phyloP scores from a whole-genome alignment of 2,113 vertebrate species.

The Halichoerus grypus region DNA sequence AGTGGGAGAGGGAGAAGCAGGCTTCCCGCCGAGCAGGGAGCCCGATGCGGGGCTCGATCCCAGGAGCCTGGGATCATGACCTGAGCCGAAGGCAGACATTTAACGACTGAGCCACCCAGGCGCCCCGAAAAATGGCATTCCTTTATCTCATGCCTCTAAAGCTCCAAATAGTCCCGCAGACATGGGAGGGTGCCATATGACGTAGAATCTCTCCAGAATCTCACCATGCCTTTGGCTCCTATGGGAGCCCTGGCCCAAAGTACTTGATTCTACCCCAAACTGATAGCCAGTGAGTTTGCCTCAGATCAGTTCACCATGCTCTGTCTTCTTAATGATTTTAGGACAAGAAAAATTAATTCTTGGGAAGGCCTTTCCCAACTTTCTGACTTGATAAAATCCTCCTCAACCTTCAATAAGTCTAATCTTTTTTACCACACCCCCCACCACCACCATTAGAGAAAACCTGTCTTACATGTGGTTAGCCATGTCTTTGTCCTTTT shows the following conservation, averaged over 20 bases:
- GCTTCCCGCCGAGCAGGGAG: too few species aligned
- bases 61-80: too few species aligned
- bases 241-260: not conserved
- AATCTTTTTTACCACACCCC: not conserved
- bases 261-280: not conserved
- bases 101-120: too few species aligned
- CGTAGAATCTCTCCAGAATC: not conserved
- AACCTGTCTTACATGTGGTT: not conserved
- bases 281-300: not conserved
- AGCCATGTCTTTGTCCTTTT: not conserved
- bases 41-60: too few species aligned
- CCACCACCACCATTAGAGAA: not conserved
- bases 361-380: not conserved
- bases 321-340: not conserved
- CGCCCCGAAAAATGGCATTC: not conserved
- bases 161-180: not conserved
- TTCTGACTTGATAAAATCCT: not conserved
- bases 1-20: too few species aligned
- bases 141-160: not conserved
- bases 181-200: too few species aligned
- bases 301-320: not conserved
- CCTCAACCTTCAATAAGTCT: not conserved
- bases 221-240: not conserved
- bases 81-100: too few species aligned
- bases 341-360: not conserved